Percentiles rank a stretch among this genome's conserved stretches.
These are phyloP conservation scores for Thripadectes ignobilis DNA, from an alignment of 2,797 vertebrate genomes.

Conservation along the genomic window DNA sequence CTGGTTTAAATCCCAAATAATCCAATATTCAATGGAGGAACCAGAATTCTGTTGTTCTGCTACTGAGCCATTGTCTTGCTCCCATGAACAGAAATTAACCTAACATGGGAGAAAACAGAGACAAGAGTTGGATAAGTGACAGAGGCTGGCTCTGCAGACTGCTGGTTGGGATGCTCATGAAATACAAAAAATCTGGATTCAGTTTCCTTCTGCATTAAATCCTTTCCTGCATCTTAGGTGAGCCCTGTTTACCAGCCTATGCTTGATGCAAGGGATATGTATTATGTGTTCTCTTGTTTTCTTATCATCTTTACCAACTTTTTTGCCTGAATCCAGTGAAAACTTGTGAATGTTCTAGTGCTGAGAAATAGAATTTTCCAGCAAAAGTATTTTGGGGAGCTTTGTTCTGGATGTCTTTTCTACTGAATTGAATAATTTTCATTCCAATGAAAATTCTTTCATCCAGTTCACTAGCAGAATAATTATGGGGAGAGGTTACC, in stretches of 20 bases:
- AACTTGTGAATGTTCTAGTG: not conserved
- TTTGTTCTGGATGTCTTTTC: constrained; percentile 74
- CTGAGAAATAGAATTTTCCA: not conserved
- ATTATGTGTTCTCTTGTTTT: not conserved
- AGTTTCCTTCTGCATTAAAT: not conserved
- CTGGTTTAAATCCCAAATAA: not conserved
- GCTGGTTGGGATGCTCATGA: not conserved
- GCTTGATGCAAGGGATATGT: not conserved
- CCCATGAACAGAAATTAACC: not conserved
- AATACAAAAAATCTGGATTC: not conserved
- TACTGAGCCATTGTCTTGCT: not conserved
- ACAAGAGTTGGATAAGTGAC: not conserved
- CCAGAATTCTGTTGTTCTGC: not conserved
- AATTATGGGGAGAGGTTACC: constrained; percentile 61
- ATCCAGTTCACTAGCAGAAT: constrained; percentile 78
- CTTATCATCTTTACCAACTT: not conserved
- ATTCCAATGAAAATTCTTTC: constrained; percentile 81
- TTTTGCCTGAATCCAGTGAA: not conserved
- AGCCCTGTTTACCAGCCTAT: not conserved
- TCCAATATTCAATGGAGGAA: not conserved
- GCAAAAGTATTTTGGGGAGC: not conserved
- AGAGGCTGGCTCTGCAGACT: not conserved
- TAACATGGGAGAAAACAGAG: not conserved
- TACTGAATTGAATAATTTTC: constrained; percentile 75
- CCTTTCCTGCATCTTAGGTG: not conserved